Evolutionary conservation across 2,797 vertebrate species (phyloP), one percentile per base, ranked within the genome.

Genomic region (Staurois parvus): DNA sequence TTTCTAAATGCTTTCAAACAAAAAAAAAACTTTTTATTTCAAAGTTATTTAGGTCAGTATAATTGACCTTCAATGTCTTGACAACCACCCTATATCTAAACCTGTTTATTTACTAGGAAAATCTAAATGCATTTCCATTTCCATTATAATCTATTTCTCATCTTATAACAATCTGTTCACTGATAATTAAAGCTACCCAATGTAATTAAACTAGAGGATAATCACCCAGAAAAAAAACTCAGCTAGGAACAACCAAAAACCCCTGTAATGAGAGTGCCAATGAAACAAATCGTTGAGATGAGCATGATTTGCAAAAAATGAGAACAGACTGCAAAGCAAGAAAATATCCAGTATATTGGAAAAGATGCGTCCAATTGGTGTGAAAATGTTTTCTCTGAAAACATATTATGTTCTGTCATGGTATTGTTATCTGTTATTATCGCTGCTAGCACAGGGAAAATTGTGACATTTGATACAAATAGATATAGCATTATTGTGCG

Each of bases 371-470:
- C 76, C 29, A 72, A 66, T 59, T 84, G 68, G 32, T 78, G 48
- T 64, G 48, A 84, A 72, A 84, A 78, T 59, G 26, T 75, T 72
- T 78, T 70, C 15, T 42, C 48, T 40, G 48, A 84, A 78, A 29
- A 78, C 72, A 52, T 79, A 29, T 73, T 79, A 64, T 72, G 48
- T 52, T 28, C 42, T 72, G 29, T 21, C 29, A 56, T 73, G 34
- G 45, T 67, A 75, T 74, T 80, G 77, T 79, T 85, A 79, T 56
- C 29, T 75, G 56, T 56, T 73, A 85, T 85, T 66, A 73, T 66
- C 15, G 64, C 10, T 64, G 15, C 45, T 66, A 48, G 68, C n/a
- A 37, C 7, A 32, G 32, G 21, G 30, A 8, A 59, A 77, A 66
- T 52, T 52, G 59, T 21, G 56, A 85, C 37, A 79, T 73, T 79